Base-by-base conservation (phyloP, 2,113 vertebrate genomes). In the Clarias magur region DNA sequence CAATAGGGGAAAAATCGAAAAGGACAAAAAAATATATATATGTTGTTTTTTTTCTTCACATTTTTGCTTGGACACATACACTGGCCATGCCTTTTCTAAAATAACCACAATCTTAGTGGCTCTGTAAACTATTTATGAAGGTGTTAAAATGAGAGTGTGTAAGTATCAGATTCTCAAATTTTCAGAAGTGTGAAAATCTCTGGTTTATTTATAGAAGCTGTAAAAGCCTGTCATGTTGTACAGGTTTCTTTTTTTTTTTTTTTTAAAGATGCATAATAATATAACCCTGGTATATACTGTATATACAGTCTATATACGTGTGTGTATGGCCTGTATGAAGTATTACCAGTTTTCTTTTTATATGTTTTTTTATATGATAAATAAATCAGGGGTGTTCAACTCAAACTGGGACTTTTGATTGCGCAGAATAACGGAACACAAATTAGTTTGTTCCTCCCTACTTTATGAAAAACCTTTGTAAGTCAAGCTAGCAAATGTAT, bases 121-220 rank as follows among this genome's bases (percentile, higher is more conserved):
- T 70, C 27, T 42, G 70, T 42, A 73, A 73, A 10, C 70, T 73
- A 10, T 10, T 42, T 42, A 42, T 42, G 19, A 21, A 72, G 38
- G 72, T 75, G 42, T 53, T 25, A 25, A 75, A 75, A 75, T 53
- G 73, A n/a, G 38, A 75, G 21, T 25, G 42, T 25, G 10, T 15
- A 15, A 4, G 23, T 5, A 76, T 25, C 73, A 6, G 73, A 53
- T 53, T 73, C 38, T 42, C 70, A 42, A 73, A 19, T 38, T 25
- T 11, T 76, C 73, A n/a, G 21, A 76, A 76, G 73, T 53, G 73
- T 53, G 73, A 76, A 76, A 53, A 76, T 76, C 73, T 76, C 42
- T n/a, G 21, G 21, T 76, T 76, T 75, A 75, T 48, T 42, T 53
- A 25, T 76, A 76, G 73, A 76, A 53, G 21, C 42, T 76, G 12